Conservation (phyloP, 2,797 vertebrate genomes). For the Diglossa cyanea region DNA sequence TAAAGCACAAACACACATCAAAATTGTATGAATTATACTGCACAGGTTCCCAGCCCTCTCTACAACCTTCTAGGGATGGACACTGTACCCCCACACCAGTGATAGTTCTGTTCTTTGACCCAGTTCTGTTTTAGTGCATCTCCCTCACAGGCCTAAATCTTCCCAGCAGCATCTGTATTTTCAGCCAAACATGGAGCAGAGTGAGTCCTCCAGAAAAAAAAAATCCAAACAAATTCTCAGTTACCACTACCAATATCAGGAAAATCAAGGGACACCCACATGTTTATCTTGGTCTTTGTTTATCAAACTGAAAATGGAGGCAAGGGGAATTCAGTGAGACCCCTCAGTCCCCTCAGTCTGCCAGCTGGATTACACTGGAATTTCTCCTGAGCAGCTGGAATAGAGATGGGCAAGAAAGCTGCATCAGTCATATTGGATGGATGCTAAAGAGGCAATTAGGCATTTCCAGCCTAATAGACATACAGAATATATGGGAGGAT, state of each 20-base stretch:
- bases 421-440: not conserved
- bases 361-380: not conserved
- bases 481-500: not conserved
- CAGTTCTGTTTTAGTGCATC: not conserved
- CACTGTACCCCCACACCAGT: not conserved
- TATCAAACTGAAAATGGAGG: not conserved
- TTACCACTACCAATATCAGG: not conserved
- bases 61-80: not conserved
- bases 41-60: not conserved
- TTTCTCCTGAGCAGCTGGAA: not conserved
- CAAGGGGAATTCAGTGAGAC: not conserved
- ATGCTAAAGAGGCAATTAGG: not conserved
- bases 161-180: not conserved
- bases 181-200: not conserved
- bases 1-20: not conserved
- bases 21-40: not conserved
- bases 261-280: not conserved
- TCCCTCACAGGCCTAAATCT: not conserved
- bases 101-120: not conserved
- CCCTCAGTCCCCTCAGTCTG: not conserved
- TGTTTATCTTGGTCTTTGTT: not conserved
- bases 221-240: not conserved
- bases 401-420: not conserved
- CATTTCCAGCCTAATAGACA: not conserved
- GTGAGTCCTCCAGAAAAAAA: not conserved